Evolutionary conservation across 2,113 vertebrate genomes (phyloP), one percentile per base, ranked within the genome.

Genomic region (Scomber colias): DNA sequence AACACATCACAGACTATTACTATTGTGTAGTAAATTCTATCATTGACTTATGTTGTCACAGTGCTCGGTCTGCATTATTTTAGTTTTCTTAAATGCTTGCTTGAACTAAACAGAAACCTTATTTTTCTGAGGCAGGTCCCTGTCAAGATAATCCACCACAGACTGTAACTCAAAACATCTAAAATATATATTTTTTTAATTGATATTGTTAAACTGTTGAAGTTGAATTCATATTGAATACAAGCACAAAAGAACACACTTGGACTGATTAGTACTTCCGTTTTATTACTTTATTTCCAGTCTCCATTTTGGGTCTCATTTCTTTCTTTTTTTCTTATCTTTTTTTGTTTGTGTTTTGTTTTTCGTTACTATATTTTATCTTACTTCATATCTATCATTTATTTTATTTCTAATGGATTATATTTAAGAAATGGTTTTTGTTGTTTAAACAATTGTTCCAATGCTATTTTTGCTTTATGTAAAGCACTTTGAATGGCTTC

Each of bases 11-110:
- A 76, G 19, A 11, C 40, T 21, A 71, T 50, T 13, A 7, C n/a
- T 27, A 48, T 24, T n/a, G 54, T n/a, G 56, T n/a, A n/a, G 30
- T 53, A 49, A n/a, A 55, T 62, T 50, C n/a, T 67, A 11, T 72
- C 30, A 53, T 9, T 7, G 35, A 2, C 51, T 19, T 17, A 17
- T 21, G 17, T 44, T 14, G 19, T 72, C 2, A 19, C 74, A 55
- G 4, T 67, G 53, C 11, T 48, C 13, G 8, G 16, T 30, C 24
- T 71, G 8, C 15, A 10, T 75, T 51, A 4, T 31, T 46, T 44
- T 12, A n/a, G 60, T 59, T 57, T 57, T 49, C 10, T 49, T 64
- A 57, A 3, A 27, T 24, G 44, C 13, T 31, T 44, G 12, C 45
- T 79, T 65, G 14, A 79, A 64, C 40, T 24, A 40, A 63, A 50